Conservation (phyloP, 2,888 invertebrate genomes). For the Byasa hedistus region DNA sequence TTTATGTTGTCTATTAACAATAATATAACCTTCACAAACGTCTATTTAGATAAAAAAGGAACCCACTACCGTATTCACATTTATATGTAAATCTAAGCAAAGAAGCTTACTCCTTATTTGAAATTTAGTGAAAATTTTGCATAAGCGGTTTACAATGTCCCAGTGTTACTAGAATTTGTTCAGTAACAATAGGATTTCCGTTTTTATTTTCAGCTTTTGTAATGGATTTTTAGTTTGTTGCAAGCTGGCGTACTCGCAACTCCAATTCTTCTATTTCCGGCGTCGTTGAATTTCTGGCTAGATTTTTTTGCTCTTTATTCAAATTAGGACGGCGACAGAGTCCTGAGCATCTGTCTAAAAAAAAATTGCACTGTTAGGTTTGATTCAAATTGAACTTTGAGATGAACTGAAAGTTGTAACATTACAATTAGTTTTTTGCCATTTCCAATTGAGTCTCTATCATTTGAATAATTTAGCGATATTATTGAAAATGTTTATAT, state of each 20-base stretch:
- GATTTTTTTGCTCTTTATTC: background rate
- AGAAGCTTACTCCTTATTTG: conserved; percentile 4
- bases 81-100: conserved; percentile 2
- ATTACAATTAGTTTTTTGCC: too few relatives aligned
- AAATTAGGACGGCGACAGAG: background rate
- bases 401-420: too few relatives aligned
- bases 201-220: conserved; percentile 11
- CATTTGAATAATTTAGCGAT: background rate
- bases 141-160: conserved; percentile 5
- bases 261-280: background rate
- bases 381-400: too few relatives aligned
- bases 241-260: conserved; percentile 17
- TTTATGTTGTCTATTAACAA: too few relatives aligned
- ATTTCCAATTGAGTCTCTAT: too few relatives aligned
- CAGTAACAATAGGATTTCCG: background rate
- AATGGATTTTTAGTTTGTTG: conserved; percentile 13
- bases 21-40: too few relatives aligned
- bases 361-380: too few relatives aligned
- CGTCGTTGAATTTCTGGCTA: background rate
- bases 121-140: conserved; percentile 1
- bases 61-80: background rate
- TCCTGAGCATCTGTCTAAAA: too few relatives aligned
- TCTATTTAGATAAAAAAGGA: background rate
- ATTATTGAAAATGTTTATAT: background rate
- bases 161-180: conserved; percentile 2